Base-by-base conservation (phyloP, 2,113 vertebrate genomes). In the Synodontis membranacea region DNA sequence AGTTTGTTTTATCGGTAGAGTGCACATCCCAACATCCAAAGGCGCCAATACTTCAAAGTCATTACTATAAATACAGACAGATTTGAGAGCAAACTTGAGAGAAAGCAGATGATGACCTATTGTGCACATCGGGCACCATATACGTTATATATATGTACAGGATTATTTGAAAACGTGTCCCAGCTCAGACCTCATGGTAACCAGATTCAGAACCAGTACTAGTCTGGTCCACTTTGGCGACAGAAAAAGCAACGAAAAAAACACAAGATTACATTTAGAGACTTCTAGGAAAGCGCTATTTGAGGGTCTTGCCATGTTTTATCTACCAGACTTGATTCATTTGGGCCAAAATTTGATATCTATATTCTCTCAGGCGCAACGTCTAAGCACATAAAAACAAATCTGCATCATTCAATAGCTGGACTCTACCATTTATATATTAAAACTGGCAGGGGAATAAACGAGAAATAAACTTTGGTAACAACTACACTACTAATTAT, bases 271-370 rank as follows among this genome's bases (percentile, higher is more conserved):
- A 25, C 21, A 21, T 46, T 74, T 14, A 72, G 10, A n/a, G 10
- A 28, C 23, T 46, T 28, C 4, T 6, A 31, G 9, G 39, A 34
- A 34, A 54, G 76, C 37, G n/a, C n/a, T 56, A 19, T 54, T 37
- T 50, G n/a, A 34, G 48, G n/a, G n/a, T 54, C 19, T 54, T 54
- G 50, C 12, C 23, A 46, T 44, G 44, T 25, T 28, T 78, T 48
- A 50, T 78, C 74, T 78, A 78, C 9, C 19, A 17, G 76, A 54
- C 7, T 76, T 76, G 28, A 76, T 50, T 78, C 28, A 80, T 78
- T 78, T 52, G 14, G 75, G 2, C 11, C 19, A 54, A 37, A 34
- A 4, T 31, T n/a, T n/a, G 28, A 28, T 28, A 28, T 46, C 46
- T 46, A 25, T n/a, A n/a, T n/a, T n/a, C 46, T 46, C 72, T 28